Conservation (phyloP, 2,113 vertebrate genomes). For the Aegypius monachus region DNA sequence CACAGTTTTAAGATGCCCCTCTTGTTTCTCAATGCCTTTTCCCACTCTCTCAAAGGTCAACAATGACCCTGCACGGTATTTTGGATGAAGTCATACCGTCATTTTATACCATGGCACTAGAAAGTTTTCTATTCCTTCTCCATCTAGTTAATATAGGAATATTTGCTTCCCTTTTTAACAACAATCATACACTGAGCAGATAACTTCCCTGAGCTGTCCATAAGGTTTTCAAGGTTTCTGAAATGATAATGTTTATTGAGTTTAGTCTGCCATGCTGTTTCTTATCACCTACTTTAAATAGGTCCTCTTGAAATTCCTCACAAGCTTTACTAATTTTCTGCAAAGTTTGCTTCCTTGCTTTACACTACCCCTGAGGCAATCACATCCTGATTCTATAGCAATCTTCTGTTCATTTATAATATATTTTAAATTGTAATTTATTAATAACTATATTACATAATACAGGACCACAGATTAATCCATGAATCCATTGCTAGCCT, state of each 20-base stretch:
- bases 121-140: not conserved
- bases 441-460: conserved; percentile 24
- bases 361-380: not conserved
- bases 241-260: not conserved
- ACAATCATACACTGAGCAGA: not conserved
- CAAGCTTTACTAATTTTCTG: conserved; percentile 1
- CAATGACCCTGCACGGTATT: not conserved
- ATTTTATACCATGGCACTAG: not conserved
- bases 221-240: not conserved
- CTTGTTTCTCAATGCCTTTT: not conserved
- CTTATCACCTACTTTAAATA: not conserved
- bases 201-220: not conserved
- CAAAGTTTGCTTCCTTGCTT: conserved; percentile 21
- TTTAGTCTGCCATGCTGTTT: not conserved
- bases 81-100: not conserved
- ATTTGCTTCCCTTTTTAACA: not conserved
- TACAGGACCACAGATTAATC: not conserved
- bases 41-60: not conserved
- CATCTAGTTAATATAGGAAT: not conserved
- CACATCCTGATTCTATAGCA: not conserved
- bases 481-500: not conserved
- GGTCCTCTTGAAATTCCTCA: not conserved
- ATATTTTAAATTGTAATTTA: conserved; percentile 24
- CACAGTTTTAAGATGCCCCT: not conserved
- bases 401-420: conserved; percentile 20